Evolutionary conservation across 2,797 vertebrate species (phyloP).

Genomic region (Masticophis lateralis): DNA sequence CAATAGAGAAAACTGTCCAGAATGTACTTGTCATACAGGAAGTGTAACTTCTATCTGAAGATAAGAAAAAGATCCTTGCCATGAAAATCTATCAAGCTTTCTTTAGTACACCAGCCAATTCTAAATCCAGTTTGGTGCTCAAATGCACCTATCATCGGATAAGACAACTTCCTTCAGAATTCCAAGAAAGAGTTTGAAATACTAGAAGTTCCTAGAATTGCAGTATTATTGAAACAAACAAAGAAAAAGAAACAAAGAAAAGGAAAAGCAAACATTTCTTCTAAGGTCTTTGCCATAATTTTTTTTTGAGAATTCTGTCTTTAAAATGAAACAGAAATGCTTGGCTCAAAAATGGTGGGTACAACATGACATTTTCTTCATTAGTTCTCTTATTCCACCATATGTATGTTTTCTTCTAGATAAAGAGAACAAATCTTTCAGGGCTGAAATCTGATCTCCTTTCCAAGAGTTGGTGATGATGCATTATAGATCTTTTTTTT

Average conservation of each 20-base stretch:
- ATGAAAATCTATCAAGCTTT: background rate
- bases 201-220: no score
- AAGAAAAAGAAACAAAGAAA: background rate
- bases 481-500: background rate
- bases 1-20: background rate
- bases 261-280: constrained; percentile 13
- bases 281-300: background rate
- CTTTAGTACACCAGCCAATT: background rate
- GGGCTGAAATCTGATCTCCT: background rate
- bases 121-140: background rate
- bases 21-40: background rate
- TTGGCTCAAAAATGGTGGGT: background rate
- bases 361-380: background rate
- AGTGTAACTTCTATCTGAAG: background rate
- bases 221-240: background rate
- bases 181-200: background rate
- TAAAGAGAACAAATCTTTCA: background rate
- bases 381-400: background rate
- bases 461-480: background rate
- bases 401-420: background rate
- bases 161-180: background rate
- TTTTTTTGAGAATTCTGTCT: background rate
- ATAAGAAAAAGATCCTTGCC: background rate
- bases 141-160: background rate
- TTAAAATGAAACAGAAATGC: background rate